Evolutionary conservation across 2,797 vertebrate genomes (phyloP).

Genomic region (Otolemur crassicaudatus): DNA sequence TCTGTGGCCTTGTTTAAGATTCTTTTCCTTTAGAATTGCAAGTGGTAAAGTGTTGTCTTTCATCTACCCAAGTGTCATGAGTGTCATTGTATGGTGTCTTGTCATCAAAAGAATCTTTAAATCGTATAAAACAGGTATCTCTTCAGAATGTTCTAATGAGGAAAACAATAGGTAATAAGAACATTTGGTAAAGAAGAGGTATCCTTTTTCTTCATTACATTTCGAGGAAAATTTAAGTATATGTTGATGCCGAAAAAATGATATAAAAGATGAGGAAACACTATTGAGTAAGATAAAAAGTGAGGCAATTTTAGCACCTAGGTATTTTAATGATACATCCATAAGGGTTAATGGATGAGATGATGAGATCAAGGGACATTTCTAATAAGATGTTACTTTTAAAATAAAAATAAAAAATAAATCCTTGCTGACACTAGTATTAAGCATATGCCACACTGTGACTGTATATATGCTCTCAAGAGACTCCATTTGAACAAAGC

Average conservation of each 20-base stretch:
- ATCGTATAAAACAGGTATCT: neutral
- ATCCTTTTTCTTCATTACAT: neutral
- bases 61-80: neutral
- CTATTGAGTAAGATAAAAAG: neutral
- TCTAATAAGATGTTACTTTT: slow-evolving; percentile 9
- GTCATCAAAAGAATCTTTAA: neutral
- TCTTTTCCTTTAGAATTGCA: neutral
- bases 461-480: neutral
- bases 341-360: neutral
- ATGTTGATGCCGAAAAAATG: neutral
- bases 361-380: neutral
- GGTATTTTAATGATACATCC: neutral
- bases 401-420: slow-evolving; percentile 45
- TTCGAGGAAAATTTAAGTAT: neutral
- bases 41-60: neutral
- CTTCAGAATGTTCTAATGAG: neutral
- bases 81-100: neutral
- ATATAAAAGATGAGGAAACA: neutral
- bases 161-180: neutral
- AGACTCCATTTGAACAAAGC: slow-evolving; percentile 60
- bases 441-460: slow-evolving; percentile 46
- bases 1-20: neutral
- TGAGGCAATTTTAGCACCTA: neutral
- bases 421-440: neutral
- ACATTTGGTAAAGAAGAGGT: neutral